These are phyloP conservation scores for Helicoverpa armigera DNA, from an alignment of 1,140 invertebrate species.

Conservation along the genomic window DNA sequence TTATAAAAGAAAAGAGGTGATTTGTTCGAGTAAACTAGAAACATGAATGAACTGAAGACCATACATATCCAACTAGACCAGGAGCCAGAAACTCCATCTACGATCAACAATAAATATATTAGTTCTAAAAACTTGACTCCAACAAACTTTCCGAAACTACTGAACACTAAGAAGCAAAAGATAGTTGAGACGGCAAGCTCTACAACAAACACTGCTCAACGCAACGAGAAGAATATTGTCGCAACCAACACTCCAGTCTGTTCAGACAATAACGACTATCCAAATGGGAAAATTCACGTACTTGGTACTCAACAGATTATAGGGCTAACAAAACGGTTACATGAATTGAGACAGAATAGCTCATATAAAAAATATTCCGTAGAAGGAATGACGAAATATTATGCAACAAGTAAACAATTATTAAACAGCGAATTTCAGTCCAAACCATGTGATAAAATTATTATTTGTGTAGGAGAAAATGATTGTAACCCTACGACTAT, in stretches of 20 bases:
- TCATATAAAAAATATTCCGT: not conserved
- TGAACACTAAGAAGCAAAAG: too few species aligned
- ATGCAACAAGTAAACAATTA: not conserved
- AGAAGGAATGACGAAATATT: not conserved
- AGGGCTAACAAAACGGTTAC: not conserved
- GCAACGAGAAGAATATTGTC: not conserved
- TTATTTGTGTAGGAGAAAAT: conserved; percentile 3
- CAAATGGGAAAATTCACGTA: not conserved
- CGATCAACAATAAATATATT: too few species aligned
- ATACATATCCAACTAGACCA: not conserved
- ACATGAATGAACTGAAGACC: not conserved
- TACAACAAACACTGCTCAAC: not conserved
- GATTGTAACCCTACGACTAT: conserved; percentile 11
- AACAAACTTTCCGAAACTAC: too few species aligned
- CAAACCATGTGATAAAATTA: conserved; percentile 18
- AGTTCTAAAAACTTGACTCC: too few species aligned
- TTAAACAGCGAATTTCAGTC: not conserved
- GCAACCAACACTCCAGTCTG: not conserved
- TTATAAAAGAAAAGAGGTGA: conserved; percentile 29
- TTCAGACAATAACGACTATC: not conserved
- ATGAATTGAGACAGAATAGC: conserved; percentile 1
- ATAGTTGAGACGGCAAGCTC: too few species aligned
- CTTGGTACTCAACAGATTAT: conserved; percentile 1
- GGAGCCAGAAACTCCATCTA: too few species aligned
- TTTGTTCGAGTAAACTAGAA: conserved; percentile 18